Base-by-base conservation (phyloP, 2,888 invertebrate genomes). In the Caenorhabditis parvicauda region DNA sequence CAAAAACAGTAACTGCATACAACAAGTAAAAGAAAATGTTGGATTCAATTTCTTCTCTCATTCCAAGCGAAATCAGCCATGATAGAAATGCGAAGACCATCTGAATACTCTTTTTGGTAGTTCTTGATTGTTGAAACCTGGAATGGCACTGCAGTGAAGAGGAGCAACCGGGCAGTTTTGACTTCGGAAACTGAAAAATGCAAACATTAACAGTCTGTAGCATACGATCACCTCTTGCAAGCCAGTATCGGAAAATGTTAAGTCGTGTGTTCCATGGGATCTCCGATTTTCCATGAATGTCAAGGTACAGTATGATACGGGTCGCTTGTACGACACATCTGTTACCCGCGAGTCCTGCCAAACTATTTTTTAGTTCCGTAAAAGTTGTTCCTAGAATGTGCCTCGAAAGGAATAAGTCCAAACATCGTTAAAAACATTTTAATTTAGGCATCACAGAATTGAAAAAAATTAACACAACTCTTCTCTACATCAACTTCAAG, bases 251-350 rank as follows among this genome's bases (percentile, higher is more conserved):
- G 17, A n/a, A n/a, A n/a, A n/a, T n/a, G n/a, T n/a, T n/a, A n/a
- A n/a, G n/a, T n/a, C 68, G 38, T 9, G 44, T 46, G 0, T 24
- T 24, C 48, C 52, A 61, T 1, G 35, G 46, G 2, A 65, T 17
- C n/a, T 56, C 54, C 5, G 61, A 66, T 14, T 51, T 21, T 22
- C 59, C 52, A 25, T 50, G 46, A n/a, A 66, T 27, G 37, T 59
- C 61, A 29, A 69, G 25, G 44, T 59, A 29, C 1, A 66, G 59
- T 0, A 66, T 66, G n/a, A 69, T 66, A 22, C 66, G 39, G 1
- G 64, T 60, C 0, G 69, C 69, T 22, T 61, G 49, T 5, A 69
- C 58, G 1, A 64, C 66, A 25, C 64, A 59, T 7, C 69, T 60
- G 32, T 69, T 69, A 12, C 69, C 69, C 14, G 66, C 48, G 2